A percentile compares a stretch with the other conserved stretches of the same genome.
phyloP scores from a whole-genome alignment of 1,140 invertebrate species.

The Ceratina japonica region DNA sequence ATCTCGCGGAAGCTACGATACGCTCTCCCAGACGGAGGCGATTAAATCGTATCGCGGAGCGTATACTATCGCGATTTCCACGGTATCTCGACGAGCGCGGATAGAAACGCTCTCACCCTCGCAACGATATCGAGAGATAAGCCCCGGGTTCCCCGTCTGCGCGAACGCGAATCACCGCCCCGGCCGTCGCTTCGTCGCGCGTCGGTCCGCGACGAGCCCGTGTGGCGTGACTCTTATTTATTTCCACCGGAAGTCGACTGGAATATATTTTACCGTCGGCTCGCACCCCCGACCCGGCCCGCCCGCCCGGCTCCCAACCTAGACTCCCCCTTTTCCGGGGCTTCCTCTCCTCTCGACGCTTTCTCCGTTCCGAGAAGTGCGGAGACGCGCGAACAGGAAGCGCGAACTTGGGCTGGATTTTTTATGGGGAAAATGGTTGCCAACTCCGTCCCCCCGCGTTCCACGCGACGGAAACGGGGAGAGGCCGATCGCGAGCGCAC shows the following conservation, averaged over 20 bases:
- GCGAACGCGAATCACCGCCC: constrained; percentile 69
- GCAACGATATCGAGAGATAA: constrained; percentile 75
- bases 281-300: constrained; percentile 52
- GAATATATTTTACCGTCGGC: constrained; percentile 78
- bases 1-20: constrained; percentile 9
- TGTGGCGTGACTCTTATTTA: constrained; percentile 80
- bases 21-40: constrained; percentile 1
- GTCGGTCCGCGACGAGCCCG: constrained; percentile 69
- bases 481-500: too few species aligned
- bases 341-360: constrained; percentile 65
- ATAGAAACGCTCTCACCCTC: constrained; percentile 37
- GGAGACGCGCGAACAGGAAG: constrained; percentile 77
- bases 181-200: constrained; percentile 61
- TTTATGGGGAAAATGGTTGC: constrained; percentile 73
- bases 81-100: constrained; percentile 57
- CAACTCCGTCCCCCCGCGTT: constrained; percentile 11
- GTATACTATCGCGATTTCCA: constrained; percentile 48
- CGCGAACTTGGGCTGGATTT: constrained; percentile 78
- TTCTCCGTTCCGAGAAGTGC: constrained; percentile 64
- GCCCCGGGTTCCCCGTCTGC: constrained; percentile 56
- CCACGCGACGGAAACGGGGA: neutral
- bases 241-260: constrained; percentile 79
- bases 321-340: constrained; percentile 53
- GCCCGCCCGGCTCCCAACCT: neutral
- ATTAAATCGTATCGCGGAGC: constrained; percentile 36